Evolutionary conservation across 1,140 invertebrate genomes (phyloP), one percentile per base, ranked within the genome.

Genomic region (Panonychus citri): DNA sequence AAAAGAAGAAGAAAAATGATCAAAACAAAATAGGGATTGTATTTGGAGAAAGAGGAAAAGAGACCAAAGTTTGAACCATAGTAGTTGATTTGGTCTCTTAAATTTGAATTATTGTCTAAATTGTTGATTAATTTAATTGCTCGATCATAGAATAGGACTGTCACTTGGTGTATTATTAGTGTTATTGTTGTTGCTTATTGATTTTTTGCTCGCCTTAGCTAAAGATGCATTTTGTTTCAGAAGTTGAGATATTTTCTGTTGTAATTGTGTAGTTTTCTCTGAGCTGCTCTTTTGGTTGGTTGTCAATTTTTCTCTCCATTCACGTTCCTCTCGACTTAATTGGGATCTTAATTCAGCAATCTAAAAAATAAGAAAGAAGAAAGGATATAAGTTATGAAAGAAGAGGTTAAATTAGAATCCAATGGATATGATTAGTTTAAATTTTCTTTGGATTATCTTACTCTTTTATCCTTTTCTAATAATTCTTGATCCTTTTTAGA

Each of bases 331-430:
- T 25, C 85, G 86, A 66, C 85, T 87, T 65, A 89, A 82, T 67
- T 83, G 80, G 12, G 88, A 87, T 72, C 93, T 93, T 56, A 91
- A 68, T 67, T 94, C 88, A 4, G 84, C 89, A 61, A 93, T 85
- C 86, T 91, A 66, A 2, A 68, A 71, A 30, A 26, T 51, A 25
- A 46, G 39, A 13, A 40, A 7, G 19, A 40, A 46, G 2, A 15
- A 19, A 24, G 15, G 43, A 15, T 1, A 46, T 19, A 46, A 46
- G 4, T 19, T 43, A 19, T 24, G 24, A 51, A n/a, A n/a, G n/a
- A n/a, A n/a, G n/a, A n/a, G n/a, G n/a, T n/a, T n/a, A n/a, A n/a
- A n/a, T n/a, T n/a, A n/a, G n/a, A n/a, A n/a, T n/a, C n/a, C 39
- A 40, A 12, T 40, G 12, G 12, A 12, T 12, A 40, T 40, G 12